Evolutionary conservation across 2,797 vertebrate species (phyloP).

Genomic region (Lithobates sylvaticus): DNA sequence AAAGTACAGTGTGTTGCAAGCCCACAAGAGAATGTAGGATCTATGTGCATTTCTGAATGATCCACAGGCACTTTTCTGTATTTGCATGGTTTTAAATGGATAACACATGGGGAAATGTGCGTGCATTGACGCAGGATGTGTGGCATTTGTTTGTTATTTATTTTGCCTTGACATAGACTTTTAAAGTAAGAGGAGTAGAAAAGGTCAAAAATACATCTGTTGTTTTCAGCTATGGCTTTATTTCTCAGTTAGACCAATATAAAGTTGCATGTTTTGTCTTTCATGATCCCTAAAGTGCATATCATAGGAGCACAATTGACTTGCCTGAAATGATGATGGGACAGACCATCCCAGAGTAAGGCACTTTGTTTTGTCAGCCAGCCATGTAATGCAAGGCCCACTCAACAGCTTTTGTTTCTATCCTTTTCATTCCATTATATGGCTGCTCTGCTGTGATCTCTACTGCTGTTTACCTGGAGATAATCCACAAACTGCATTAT

Average conservation of each 20-base stretch:
- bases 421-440: constrained; percentile 17
- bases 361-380: background rate
- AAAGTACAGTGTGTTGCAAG: too few species aligned
- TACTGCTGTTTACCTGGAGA: constrained; percentile 35
- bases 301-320: constrained; percentile 40
- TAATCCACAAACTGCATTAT: constrained; percentile 44
- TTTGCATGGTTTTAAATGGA: too few species aligned
- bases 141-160: too few species aligned
- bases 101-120: too few species aligned
- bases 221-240: background rate
- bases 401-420: constrained; percentile 20
- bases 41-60: too few species aligned
- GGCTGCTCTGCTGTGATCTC: constrained; percentile 44
- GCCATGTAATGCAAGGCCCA: constrained; percentile 25
- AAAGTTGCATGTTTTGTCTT: constrained; percentile 33
- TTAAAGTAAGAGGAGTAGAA: too few species aligned
- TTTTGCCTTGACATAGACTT: too few species aligned
- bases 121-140: too few species aligned
- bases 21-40: too few species aligned
- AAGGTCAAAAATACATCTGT: too few species aligned
- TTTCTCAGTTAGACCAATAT: background rate
- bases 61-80: too few species aligned
- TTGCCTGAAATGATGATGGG: constrained; percentile 43
- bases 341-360: background rate
- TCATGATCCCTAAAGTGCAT: constrained; percentile 59